phyloP scores from a whole-genome alignment of 2,113 vertebrate species.

The Vimba vimba region DNA sequence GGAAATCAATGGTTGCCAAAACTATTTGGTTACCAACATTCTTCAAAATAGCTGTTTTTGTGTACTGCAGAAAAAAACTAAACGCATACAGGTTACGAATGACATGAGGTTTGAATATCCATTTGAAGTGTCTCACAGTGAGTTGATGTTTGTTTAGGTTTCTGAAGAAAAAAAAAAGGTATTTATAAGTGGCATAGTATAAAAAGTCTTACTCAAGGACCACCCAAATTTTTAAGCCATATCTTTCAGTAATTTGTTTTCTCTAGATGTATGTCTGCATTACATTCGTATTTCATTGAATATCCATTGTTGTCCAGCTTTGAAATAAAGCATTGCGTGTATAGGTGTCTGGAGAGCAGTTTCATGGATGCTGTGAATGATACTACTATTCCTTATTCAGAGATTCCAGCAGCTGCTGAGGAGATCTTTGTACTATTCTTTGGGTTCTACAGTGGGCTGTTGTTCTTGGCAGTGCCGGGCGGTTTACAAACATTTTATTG shows the following conservation, averaged over 20 bases:
- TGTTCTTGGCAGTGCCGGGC: background rate
- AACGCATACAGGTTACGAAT: too few species aligned
- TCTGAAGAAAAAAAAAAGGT: too few species aligned
- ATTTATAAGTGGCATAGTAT: too few species aligned
- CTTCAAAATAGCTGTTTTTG: too few species aligned
- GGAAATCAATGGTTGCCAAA: too few species aligned
- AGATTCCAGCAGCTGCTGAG: background rate
- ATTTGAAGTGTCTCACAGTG: too few species aligned
- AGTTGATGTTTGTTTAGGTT: too few species aligned
- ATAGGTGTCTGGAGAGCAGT: background rate
- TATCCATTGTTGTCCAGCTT: background rate
- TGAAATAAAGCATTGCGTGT: background rate
- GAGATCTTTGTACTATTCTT: background rate
- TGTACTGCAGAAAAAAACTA: too few species aligned
- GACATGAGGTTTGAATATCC: too few species aligned
- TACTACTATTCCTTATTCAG: background rate
- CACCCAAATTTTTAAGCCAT: too few species aligned
- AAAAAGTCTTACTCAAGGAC: too few species aligned
- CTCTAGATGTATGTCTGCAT: background rate
- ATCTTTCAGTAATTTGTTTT: background rate
- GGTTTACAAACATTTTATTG: background rate
- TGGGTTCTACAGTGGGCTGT: background rate
- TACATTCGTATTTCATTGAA: background rate
- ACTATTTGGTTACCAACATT: too few species aligned
- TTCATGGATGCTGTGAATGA: background rate